Evolutionary conservation across 2,888 invertebrate species (phyloP), one percentile per base, ranked within the genome.

Genomic region (Nomada flava): DNA sequence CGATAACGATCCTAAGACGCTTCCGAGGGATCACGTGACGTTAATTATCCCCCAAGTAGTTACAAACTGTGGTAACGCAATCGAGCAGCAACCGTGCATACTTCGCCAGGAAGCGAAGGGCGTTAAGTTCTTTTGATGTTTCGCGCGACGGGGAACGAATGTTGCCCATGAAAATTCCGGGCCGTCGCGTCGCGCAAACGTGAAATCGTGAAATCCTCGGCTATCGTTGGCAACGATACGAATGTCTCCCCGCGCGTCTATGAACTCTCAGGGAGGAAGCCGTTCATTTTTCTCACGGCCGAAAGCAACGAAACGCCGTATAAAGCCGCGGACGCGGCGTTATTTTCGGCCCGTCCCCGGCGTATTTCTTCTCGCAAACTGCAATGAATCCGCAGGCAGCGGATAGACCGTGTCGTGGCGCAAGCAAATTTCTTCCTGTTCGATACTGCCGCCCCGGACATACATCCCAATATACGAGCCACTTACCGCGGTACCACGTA

Each of bases 11-110:
- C 83, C 88, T 86, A 86, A 90, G 88, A 86, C 83, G 85, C 87
- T 85, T 81, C 78, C 82, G 69, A 53, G 79, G 85, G 83, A 88
- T 89, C 85, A 83, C 76, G 81, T 79, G 85, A 88, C 89, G 87
- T 90, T 89, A 88, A 91, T 91, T 91, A 91, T 88, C 89, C 73
- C 75, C 80, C 64, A 84, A 85, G 79, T 84, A 83, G 82, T 84
- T 83, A 79, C 73, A 70, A 88, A 83, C 85, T 83, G 77, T 44
- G 70, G 82, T 53, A 75, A 70, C 71, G 76, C 79, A 80, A 86
- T 71, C 67, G 76, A 63, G 64, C 59, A 55, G 50, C 63, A 59
- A 47, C 60, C 60, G 64, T 15, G 81, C 78, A 72, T 76, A 70
- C 60, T 86, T 80, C 53, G 78, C 78, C 47, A 71, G 13, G 15